These are phyloP conservation scores for Tragelaphus strepsiceros DNA, from an alignment of 2,113 vertebrate species.

Conservation along the genomic window DNA sequence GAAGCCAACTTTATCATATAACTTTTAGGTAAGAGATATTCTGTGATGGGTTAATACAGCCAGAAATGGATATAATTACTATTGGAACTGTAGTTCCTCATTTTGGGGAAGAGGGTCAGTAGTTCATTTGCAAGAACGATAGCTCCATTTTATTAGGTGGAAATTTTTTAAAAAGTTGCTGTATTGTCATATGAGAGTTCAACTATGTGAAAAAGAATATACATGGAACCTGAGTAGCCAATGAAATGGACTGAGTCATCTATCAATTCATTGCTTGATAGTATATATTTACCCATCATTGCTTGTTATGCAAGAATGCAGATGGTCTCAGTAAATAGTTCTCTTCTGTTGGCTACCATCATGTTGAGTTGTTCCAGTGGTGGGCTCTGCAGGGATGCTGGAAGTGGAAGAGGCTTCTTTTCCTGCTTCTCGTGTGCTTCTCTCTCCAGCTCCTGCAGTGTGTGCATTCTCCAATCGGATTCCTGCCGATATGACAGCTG, in stretches of 20 bases:
- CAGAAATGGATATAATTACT: background rate
- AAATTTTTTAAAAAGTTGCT: background rate
- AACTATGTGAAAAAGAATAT: background rate
- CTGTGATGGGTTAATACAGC: background rate
- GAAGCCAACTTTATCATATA: background rate
- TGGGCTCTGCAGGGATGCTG: background rate
- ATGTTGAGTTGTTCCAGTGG: background rate
- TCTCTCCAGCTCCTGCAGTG: background rate
- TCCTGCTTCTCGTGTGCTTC: background rate
- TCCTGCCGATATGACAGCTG: background rate
- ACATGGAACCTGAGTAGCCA: background rate
- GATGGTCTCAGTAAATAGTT: background rate
- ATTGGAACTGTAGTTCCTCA: background rate
- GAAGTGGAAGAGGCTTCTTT: background rate
- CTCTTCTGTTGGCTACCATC: background rate
- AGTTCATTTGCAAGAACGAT: background rate
- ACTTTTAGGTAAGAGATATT: background rate
- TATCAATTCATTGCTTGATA: background rate
- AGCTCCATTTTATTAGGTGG: background rate
- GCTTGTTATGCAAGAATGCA: background rate
- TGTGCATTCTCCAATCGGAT: background rate
- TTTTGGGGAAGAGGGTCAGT: background rate
- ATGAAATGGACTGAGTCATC: background rate
- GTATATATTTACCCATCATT: background rate
- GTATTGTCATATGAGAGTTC: background rate